Evolutionary conservation across 2,113 vertebrate species (phyloP), one percentile per base, ranked within the genome.

Genomic region (Macrotis lagotis): DNA sequence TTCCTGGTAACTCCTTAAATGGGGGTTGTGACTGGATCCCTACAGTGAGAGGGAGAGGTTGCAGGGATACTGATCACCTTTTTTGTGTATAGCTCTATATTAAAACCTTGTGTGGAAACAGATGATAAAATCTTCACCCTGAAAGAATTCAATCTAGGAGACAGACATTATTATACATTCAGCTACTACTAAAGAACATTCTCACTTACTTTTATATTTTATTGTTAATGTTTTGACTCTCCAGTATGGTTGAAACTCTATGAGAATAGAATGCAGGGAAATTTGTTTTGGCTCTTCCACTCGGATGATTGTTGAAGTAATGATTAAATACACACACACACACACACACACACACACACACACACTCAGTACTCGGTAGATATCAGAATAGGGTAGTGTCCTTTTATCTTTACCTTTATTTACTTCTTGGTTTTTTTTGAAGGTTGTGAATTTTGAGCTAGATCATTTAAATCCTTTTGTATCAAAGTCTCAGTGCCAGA

Each of bases 251-350:
- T 53, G 44, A 50, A 44, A 24, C 25, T 89, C 49, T 48, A 94
- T 51, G 88, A 90, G 48, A 28, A 66, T 50, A 3, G 48, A 28
- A 66, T 50, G 3, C 0, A 89, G 83, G 16, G 66, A 47, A 3
- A 25, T 16, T 90, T 66, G 91, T 94, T 10, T 92, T 92, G 12
- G 52, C 44, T 51, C 16, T 12, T 31, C 0, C 50, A n/a, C 52
- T 92, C 88, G 48, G 14, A 48, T 92, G 14, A 74, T 95, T 89
- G 50, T 1, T 90, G 25, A 83, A 88, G 92, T 93, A 95, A 49
- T 53, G 89, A 91, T 47, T 55, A 49, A 93, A n/a, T n/a, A n/a
- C n/a, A n/a, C n/a, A n/a, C n/a, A n/a, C n/a, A n/a, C n/a, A n/a
- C n/a, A n/a, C n/a, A n/a, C n/a, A n/a, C n/a, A n/a, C n/a, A n/a